phyloP scores from a whole-genome alignment of 2,113 vertebrate genomes.

The Columbina picui region DNA sequence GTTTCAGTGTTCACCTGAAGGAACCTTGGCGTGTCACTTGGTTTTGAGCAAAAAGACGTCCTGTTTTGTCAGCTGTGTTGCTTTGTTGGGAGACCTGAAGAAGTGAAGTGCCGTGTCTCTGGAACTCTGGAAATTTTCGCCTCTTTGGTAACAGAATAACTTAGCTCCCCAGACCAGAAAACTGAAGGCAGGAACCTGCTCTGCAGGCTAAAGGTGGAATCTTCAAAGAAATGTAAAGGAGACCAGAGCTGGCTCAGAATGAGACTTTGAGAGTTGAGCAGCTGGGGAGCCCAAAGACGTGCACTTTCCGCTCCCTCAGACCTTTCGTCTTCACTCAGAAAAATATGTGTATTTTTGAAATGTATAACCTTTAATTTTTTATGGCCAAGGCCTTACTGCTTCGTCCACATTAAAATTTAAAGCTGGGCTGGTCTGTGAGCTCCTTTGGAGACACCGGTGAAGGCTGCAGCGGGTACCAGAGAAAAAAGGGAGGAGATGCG shows the following conservation, averaged over 20 bases:
- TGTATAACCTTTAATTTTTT: background rate
- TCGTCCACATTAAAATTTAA: background rate
- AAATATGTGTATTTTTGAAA: background rate
- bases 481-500: background rate
- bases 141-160: background rate
- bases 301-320: background rate
- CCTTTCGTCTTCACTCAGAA: background rate
- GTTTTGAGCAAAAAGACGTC: background rate
- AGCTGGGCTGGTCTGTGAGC: background rate
- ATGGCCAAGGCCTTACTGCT: background rate
- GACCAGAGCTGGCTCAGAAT: background rate
- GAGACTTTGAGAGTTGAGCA: background rate
- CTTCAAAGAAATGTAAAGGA: slow-evolving; percentile 30
- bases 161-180: background rate
- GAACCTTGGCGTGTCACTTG: background rate
- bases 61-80: background rate
- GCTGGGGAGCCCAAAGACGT: background rate
- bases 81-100: background rate
- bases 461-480: background rate
- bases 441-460: background rate
- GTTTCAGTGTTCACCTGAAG: background rate
- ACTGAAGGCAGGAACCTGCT: slow-evolving; percentile 30
- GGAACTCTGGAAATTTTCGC: background rate
- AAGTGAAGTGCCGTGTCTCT: background rate
- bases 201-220: background rate